Conservation (phyloP, 2,888 invertebrate genomes). For the Panorpa germanica region DNA sequence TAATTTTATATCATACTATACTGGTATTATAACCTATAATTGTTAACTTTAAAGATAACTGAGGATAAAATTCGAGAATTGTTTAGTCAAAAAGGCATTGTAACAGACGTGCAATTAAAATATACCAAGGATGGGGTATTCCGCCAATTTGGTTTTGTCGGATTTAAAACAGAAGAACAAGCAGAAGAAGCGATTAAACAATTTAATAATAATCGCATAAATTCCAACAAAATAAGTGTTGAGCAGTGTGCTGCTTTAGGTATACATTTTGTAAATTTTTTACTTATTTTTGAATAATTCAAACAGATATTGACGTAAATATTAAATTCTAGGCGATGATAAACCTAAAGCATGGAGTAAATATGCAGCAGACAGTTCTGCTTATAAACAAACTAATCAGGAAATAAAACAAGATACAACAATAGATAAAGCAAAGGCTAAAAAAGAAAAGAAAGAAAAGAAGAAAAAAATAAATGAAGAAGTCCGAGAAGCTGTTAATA, state of each 20-base stretch:
- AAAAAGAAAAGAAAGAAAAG: slow-evolving; percentile 21
- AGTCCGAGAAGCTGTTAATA: slow-evolving; percentile 42
- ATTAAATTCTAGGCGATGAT: slow-evolving; percentile 34
- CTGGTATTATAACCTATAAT: slow-evolving; percentile 3
- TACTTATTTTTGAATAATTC: slow-evolving; percentile 6
- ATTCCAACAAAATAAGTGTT: slow-evolving; percentile 64
- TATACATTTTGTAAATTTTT: slow-evolving; percentile 21
- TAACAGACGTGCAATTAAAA: slow-evolving; percentile 89
- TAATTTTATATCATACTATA: background rate
- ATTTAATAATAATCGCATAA: slow-evolving; percentile 72
- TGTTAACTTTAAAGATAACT: slow-evolving; percentile 41
- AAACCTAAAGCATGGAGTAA: slow-evolving; percentile 91
- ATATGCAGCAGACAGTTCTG: slow-evolving; percentile 60
- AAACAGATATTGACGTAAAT: slow-evolving; percentile 1
- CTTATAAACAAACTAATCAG: slow-evolving; percentile 30
- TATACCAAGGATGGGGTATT: slow-evolving; percentile 84
- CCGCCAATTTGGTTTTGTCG: slow-evolving; percentile 84
- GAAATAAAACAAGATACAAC: slow-evolving; percentile 25
- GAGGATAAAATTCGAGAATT: slow-evolving; percentile 54
- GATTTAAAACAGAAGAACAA: slow-evolving; percentile 65
- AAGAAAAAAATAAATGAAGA: slow-evolving; percentile 37
- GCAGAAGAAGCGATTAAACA: slow-evolving; percentile 57
- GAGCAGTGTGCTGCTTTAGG: slow-evolving; percentile 52
- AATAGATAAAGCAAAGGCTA: slow-evolving; percentile 20
- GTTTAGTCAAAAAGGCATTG: slow-evolving; percentile 62